Conservation (phyloP, 2,113 vertebrate species). For the Cyanoderma ruficeps region DNA sequence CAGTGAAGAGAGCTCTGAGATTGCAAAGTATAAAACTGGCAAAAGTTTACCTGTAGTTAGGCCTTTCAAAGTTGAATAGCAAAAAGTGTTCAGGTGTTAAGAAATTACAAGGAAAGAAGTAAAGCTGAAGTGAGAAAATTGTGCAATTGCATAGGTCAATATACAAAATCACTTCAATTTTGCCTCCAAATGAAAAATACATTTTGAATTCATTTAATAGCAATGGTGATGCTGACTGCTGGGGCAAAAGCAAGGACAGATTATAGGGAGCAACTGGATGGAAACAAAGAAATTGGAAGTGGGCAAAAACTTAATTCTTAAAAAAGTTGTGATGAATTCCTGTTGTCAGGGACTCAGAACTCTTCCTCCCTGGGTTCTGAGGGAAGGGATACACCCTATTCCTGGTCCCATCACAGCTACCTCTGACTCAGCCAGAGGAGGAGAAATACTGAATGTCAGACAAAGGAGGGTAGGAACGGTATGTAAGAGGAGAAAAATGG, state of each 20-base stretch:
- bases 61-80: neutral
- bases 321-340: neutral
- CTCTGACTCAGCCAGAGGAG: neutral
- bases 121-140: neutral
- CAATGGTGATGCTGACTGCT: neutral
- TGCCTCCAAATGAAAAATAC: neutral
- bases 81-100: neutral
- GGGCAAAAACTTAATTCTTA: neutral
- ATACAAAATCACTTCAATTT: neutral
- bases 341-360: neutral
- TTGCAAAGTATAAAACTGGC: fast-evolving
- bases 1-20: neutral
- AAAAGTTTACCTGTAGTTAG: neutral
- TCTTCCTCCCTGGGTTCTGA: neutral
- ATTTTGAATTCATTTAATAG: neutral
- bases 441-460: neutral
- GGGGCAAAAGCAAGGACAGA: neutral
- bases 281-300: neutral
- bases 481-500: neutral
- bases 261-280: neutral
- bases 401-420: fast-evolving
- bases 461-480: neutral
- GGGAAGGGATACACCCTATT: neutral
- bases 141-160: neutral
- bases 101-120: neutral